Percentiles rank a stretch among this genome's conserved stretches.
Conservation (phyloP, 2,113 vertebrate species). For the Tiliqua scincoides region DNA sequence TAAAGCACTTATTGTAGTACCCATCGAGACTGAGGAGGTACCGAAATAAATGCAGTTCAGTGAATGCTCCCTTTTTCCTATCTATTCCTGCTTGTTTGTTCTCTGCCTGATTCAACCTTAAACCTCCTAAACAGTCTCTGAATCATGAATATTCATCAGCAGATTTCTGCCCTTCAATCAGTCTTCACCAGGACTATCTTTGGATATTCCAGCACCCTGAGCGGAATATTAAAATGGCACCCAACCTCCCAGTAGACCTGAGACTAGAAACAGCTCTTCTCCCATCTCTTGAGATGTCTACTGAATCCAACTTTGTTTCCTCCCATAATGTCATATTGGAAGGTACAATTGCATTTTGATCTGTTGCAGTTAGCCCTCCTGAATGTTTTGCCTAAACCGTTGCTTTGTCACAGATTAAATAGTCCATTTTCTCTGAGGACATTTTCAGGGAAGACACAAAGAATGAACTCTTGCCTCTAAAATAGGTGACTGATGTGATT, state of each 20-base stretch:
- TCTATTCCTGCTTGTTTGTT: neutral
- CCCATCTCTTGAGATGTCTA: neutral
- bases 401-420: neutral
- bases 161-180: neutral
- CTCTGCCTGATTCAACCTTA: neutral
- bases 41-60: neutral
- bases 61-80: neutral
- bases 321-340: neutral
- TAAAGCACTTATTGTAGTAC: neutral
- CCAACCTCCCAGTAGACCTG: neutral
- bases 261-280: neutral
- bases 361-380: neutral
- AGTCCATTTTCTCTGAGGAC: neutral
- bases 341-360: neutral
- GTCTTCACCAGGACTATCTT: neutral
- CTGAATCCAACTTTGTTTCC: neutral
- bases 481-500: neutral
- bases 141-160: constrained; percentile 5
- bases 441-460: neutral
- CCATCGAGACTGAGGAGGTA: neutral
- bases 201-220: neutral
- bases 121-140: neutral
- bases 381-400: neutral
- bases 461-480: neutral
- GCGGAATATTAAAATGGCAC: neutral